Conservation (phyloP, 2,113 vertebrate species). For the Glaucomys volans region DNA sequence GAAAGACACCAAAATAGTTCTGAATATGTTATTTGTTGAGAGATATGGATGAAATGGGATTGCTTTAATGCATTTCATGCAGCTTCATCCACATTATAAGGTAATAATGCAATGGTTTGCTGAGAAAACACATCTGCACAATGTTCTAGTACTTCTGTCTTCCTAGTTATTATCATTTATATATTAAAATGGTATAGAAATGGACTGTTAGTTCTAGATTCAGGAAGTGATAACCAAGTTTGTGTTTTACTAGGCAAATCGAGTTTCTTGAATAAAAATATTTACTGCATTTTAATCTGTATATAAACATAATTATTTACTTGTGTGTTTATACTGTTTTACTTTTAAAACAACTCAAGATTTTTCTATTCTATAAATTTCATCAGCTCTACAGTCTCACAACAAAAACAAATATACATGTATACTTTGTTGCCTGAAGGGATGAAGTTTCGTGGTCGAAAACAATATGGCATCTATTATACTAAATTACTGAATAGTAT, state of each 20-base stretch:
- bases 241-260: background rate
- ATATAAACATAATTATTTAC: background rate
- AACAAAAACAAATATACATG: background rate
- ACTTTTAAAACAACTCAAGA: slow-evolving; percentile 36
- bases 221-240: background rate
- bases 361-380: background rate
- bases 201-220: background rate
- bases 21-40: background rate
- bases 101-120: background rate
- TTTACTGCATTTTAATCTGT: slow-evolving; percentile 18
- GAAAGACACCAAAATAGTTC: background rate
- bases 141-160: background rate
- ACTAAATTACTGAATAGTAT: background rate
- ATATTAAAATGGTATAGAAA: background rate
- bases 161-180: background rate
- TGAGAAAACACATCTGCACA: background rate
- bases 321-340: background rate
- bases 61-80: slow-evolving; percentile 66
- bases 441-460: background rate
- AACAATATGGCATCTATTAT: background rate
- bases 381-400: background rate
- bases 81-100: slow-evolving; percentile 10
- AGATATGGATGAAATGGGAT: background rate
- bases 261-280: slow-evolving; percentile 7
- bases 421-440: background rate